phyloP scores from a whole-genome alignment of 2,113 vertebrate species.

The Nesogale talazaci region DNA sequence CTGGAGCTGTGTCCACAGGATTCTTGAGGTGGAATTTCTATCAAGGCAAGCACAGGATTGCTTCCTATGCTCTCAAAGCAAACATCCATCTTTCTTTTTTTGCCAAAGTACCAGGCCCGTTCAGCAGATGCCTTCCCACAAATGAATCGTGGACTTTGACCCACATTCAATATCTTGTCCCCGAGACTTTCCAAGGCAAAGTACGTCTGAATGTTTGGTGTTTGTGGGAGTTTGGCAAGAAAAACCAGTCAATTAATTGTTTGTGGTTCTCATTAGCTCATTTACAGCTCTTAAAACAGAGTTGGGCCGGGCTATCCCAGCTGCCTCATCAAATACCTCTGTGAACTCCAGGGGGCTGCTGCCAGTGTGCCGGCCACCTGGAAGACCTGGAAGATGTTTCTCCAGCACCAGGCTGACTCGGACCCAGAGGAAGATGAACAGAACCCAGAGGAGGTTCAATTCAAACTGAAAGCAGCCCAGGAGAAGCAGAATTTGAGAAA shows the following conservation, averaged over 20 bases:
- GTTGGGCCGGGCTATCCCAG: neutral
- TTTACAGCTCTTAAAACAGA: slow-evolving; percentile 36
- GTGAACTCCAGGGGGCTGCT: too few species aligned
- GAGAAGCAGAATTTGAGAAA: too few species aligned
- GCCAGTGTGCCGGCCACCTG: too few species aligned
- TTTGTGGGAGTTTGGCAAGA: slow-evolving; percentile 2
- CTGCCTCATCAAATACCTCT: slow-evolving; percentile 7
- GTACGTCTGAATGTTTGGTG: neutral
- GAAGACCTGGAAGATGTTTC: too few species aligned
- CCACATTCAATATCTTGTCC: slow-evolving; percentile 15
- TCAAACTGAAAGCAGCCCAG: too few species aligned
- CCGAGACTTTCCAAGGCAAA: slow-evolving; percentile 45
- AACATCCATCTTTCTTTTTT: neutral
- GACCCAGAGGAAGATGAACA: too few species aligned
- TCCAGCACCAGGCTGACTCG: too few species aligned
- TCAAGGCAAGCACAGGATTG: neutral
- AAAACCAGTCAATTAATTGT: neutral
- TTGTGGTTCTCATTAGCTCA: slow-evolving; percentile 25
- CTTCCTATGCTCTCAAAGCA: neutral
- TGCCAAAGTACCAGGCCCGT: neutral
- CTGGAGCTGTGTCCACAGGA: neutral
- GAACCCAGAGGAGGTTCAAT: too few species aligned
- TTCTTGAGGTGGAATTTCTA: neutral
- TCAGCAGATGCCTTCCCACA: neutral
- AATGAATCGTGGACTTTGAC: slow-evolving; percentile 40